These are phyloP conservation scores for Hapalemur alaotrensis DNA, from an alignment of 2,797 vertebrate species.

Conservation along the genomic window DNA sequence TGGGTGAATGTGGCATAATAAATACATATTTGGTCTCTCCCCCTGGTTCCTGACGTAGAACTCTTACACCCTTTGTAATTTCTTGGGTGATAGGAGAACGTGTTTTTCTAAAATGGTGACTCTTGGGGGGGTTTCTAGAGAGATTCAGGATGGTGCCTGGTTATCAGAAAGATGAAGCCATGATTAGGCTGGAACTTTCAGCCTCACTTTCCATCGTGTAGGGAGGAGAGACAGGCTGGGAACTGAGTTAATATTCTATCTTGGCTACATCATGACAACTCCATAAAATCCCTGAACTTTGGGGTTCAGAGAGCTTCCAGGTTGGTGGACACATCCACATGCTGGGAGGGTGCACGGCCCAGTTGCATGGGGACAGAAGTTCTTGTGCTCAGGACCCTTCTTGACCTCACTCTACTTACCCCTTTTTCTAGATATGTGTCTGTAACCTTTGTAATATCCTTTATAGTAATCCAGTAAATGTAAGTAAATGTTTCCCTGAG, in stretches of 20 bases:
- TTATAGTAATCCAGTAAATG: neutral
- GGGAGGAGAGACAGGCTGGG: neutral
- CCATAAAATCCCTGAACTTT: neutral
- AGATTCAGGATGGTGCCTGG: neutral
- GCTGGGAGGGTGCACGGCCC: neutral
- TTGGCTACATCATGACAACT: neutral
- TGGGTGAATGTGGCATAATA: neutral
- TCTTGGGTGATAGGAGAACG: neutral
- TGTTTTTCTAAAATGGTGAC: neutral
- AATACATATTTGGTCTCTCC: neutral
- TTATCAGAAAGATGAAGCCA: neutral
- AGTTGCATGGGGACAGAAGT: neutral
- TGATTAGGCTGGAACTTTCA: neutral
- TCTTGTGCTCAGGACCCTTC: neutral
- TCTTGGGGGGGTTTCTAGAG: neutral
- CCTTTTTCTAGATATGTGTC: neutral
- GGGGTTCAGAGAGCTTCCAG: neutral
- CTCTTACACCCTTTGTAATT: neutral
- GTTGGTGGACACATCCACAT: neutral
- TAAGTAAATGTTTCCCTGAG: neutral
- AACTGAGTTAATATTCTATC: neutral
- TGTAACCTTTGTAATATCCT: neutral
- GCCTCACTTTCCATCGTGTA: neutral
- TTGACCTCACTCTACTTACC: neutral
- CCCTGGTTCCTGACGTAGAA: neutral